A percentile compares a stretch with the other conserved stretches of the same genome.
Evolutionary conservation across 1,140 invertebrate genomes (phyloP).

Genomic region (Metopolophium dirhodum): DNA sequence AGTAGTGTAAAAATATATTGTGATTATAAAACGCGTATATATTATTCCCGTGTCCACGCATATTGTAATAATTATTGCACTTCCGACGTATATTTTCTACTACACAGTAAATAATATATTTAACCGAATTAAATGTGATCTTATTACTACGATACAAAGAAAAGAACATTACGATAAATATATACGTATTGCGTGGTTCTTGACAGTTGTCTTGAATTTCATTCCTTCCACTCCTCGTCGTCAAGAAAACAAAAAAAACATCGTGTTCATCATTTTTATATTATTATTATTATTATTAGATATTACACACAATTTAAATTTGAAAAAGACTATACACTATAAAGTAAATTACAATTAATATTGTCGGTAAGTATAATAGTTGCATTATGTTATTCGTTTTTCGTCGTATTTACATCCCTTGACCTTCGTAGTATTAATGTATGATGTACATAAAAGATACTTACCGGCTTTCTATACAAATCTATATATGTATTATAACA

Average conservation of each 20-base stretch:
- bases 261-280: not conserved
- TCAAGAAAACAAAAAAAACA: not conserved
- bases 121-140: not conserved
- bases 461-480: not conserved
- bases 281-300: not conserved
- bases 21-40: not conserved
- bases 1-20: not conserved
- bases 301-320: not conserved
- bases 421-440: not conserved
- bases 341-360: not conserved
- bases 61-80: not conserved
- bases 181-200: not conserved
- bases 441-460: not conserved
- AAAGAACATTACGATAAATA: conserved; percentile 6
- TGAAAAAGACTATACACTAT: not conserved
- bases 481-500: not conserved
- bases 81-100: not conserved
- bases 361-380: not conserved
- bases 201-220: not conserved
- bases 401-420: not conserved
- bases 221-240: not conserved
- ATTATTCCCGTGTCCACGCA: not conserved
- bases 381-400: not conserved
- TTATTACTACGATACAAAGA: not conserved
- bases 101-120: not conserved